Conservation (phyloP, 2,797 vertebrate species). For the Melanotaenia nigrans region DNA sequence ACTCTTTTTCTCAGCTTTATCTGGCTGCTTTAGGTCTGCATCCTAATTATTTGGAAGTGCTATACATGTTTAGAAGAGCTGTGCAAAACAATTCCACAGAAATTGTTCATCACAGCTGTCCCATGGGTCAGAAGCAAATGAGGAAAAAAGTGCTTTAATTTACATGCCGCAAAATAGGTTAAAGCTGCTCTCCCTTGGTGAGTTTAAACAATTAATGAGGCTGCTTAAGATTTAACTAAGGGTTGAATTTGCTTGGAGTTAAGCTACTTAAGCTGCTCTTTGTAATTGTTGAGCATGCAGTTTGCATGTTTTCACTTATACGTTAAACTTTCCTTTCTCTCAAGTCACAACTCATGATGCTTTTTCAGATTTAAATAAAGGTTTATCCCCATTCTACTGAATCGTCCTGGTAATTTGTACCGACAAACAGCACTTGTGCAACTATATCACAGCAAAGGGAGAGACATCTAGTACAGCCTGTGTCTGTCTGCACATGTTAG, state of each 20-base stretch:
- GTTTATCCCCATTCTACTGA: background rate
- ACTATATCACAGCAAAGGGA: conserved; percentile 15
- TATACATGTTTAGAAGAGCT: conserved; percentile 11
- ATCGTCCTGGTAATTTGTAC: conserved; percentile 4
- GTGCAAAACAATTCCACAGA: conserved; percentile 8
- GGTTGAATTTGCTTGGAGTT: conserved; percentile 34
- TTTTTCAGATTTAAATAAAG: conserved; percentile 25
- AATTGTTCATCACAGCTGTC: conserved; percentile 19
- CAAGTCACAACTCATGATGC: conserved; percentile 16
- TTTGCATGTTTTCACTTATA: conserved; percentile 27
- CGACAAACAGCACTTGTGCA: conserved; percentile 3
- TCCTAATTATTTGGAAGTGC: conserved; percentile 33
- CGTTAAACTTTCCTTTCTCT: background rate
- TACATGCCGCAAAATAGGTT: conserved; percentile 30
- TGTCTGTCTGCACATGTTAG: conserved; percentile 44
- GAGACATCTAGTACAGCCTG: conserved; percentile 9
- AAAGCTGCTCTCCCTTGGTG: conserved; percentile 40
- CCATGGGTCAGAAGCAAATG: conserved; percentile 17
- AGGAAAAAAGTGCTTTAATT: conserved; percentile 32
- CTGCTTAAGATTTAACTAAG: conserved; percentile 43
- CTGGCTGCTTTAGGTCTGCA: conserved; percentile 2
- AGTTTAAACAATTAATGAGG: conserved; percentile 47
- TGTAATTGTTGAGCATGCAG: conserved; percentile 55
- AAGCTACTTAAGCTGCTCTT: conserved; percentile 40
- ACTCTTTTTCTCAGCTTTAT: conserved; percentile 29